Base-by-base conservation (phyloP, 2,113 vertebrate genomes). In the Muscicapa adusta region DNA sequence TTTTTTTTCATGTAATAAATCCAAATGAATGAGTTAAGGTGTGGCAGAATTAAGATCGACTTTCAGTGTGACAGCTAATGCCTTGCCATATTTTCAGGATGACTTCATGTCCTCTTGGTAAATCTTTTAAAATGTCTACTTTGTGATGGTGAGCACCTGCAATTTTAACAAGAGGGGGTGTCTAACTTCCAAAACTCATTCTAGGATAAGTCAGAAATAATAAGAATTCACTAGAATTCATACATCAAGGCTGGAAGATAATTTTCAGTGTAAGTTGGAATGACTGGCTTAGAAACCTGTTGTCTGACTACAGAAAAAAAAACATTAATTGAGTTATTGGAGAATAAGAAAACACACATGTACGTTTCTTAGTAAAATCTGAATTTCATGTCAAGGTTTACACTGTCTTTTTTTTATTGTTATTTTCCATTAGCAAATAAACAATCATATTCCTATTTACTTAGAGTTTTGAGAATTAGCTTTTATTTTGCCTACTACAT, bases 271-370 rank as follows among this genome's bases (percentile, higher is more conserved):
- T 56, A 20, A 71, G 2, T 3, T n/a, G 16, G 3, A 18, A 22
- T 16, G 23, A 17, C 18, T 18, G 51, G 26, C 18, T 54, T 40
- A n/a, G 34, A 65, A 25, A 56, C 50, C 29, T 60, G 9, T 28
- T 58, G 22, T 36, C 33, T 77, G 29, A 31, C 34, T 31, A 11
- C 18, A 45, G 26, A 73, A 60, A 61, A 73, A 73, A 65, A 61
- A 25, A 13, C 0, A 17, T 71, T 38, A 0, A 0, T 16, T 16
- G 31, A 57, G 4, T 40, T 71, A 29, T 17, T 51, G 23, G 19
- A 91, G 6, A 86, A 17, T 13, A 58, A 14, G 40, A 60, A 74
- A 90, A 65, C 4, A 54, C 7, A 10, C 2, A 23, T 17, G 1
- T 15, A 45, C 17, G 7, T 43, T 67, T 86, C 23, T 70, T 38